phyloP scores from a whole-genome alignment of 2,797 vertebrate species.

The Sus cebifrons region DNA sequence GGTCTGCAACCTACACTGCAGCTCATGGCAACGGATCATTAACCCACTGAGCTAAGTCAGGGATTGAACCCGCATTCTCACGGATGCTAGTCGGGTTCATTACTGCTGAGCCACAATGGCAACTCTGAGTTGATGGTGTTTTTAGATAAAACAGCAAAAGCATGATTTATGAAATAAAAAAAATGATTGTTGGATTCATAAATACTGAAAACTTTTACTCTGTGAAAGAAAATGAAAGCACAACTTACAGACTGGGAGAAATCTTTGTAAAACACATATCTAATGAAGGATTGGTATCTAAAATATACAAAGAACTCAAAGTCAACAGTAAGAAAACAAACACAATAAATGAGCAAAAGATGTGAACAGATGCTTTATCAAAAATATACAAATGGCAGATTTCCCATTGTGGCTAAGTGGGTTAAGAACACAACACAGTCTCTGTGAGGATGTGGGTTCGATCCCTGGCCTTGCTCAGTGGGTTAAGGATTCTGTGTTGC shows the following conservation, averaged over 20 bases:
- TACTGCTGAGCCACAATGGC: too few relatives aligned
- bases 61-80: too few relatives aligned
- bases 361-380: background rate
- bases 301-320: background rate
- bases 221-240: background rate
- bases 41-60: too few relatives aligned
- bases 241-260: background rate
- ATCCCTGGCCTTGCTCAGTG: too few relatives aligned
- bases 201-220: background rate
- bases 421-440: too few relatives aligned
- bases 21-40: too few relatives aligned
- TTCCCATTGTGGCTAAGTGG: too few relatives aligned
- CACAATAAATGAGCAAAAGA: background rate
- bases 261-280: background rate
- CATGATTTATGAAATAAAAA: background rate
- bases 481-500: too few relatives aligned
- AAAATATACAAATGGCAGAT: background rate
- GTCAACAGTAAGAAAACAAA: background rate
- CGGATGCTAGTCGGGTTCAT: too few relatives aligned
- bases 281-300: background rate
- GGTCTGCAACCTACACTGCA: too few relatives aligned
- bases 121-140: background rate
- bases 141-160: conserved; percentile 3
- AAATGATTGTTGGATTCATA: background rate
- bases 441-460: too few relatives aligned